These are phyloP conservation scores for Ornithoptera alexandrae DNA, from an alignment of 2,888 invertebrate genomes.

Conservation along the genomic window DNA sequence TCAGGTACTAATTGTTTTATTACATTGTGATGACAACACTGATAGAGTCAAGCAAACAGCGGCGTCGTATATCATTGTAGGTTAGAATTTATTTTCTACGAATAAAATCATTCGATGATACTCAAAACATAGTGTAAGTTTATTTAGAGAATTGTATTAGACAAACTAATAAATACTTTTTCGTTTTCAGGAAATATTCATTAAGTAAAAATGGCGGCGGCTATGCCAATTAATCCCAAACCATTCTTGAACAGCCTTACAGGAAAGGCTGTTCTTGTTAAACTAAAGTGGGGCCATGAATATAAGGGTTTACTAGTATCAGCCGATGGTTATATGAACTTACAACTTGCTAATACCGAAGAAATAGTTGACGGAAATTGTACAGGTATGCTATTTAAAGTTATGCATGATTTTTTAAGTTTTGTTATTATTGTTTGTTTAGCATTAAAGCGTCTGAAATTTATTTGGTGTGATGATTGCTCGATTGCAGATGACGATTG, in stretches of 20 bases:
- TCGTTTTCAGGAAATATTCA: conserved; percentile 35
- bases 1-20: too few species aligned
- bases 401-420: not conserved
- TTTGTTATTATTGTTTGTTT: not conserved
- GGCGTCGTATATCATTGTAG: conserved; percentile 19
- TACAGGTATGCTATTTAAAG: conserved; percentile 81
- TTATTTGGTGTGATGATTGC: not conserved
- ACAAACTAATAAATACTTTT: conserved; percentile 6
- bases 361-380: conserved; percentile 96
- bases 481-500: too few species aligned
- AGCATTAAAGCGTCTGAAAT: not conserved
- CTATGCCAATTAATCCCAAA: conserved; percentile 99
- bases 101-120: not conserved
- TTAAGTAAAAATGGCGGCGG: conserved; percentile 83
- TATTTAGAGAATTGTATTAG: not conserved
- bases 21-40: too few species aligned
- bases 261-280: conserved; percentile 98
- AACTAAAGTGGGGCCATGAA: conserved; percentile 99
- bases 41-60: too few species aligned
- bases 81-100: conserved; percentile 21
- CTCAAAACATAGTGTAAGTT: not conserved
- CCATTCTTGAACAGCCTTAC: conserved; percentile 98
- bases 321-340: conserved; percentile 99
- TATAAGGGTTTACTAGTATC: conserved; percentile 99
- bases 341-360: conserved; percentile 98